Evolutionary conservation across 2,888 invertebrate genomes (phyloP), one percentile per base, ranked within the genome.

Genomic region (Anoplius nigerrimus): DNA sequence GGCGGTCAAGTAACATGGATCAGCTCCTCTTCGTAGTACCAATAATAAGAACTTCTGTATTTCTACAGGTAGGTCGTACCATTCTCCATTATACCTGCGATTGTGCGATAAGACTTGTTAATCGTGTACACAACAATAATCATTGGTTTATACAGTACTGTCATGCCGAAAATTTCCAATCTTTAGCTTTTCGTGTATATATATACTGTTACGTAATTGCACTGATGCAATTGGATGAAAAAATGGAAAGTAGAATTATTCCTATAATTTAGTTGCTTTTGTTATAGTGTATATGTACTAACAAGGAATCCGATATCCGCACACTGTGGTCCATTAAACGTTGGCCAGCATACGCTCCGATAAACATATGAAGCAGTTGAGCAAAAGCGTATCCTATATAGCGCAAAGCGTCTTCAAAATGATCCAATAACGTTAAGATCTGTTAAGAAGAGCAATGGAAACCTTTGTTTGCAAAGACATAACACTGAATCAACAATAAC

Each of bases 1-100:
- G n/a, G 72, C 72, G 4, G 66, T 54, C 11, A 72, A 6, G 11
- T 46, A 43, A 11, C 45, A 68, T 0, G 71, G 56, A 22, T 13
- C 51, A 0, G 8, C 43, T 11, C 55, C 27, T 11, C 64, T 58
- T 0, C 60, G 20, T 62, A 62, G 53, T 45, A 72, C 55, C 8
- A 48, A 20, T 5, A 55, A 1, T 16, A 71, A 5, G 2, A 72
- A 2, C 15, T 52, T 68, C 53, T 68, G 71, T 18, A 21, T 2
- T 21, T 60, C 27, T 0, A 21, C 16, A 0, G 72, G 56, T 21
- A 34, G 24, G 6, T 56, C 11, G 42, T 71, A 71, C 72, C 72
- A 72, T 13, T 43, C 21, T 2, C 42, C n/a, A 45, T 42, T 45
- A 20, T 57, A 57, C 3, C 57, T 57, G 16, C 2, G 43, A 21